These are phyloP conservation scores for Apamea monoglypha DNA, from an alignment of 2,888 invertebrate species.

Conservation along the genomic window DNA sequence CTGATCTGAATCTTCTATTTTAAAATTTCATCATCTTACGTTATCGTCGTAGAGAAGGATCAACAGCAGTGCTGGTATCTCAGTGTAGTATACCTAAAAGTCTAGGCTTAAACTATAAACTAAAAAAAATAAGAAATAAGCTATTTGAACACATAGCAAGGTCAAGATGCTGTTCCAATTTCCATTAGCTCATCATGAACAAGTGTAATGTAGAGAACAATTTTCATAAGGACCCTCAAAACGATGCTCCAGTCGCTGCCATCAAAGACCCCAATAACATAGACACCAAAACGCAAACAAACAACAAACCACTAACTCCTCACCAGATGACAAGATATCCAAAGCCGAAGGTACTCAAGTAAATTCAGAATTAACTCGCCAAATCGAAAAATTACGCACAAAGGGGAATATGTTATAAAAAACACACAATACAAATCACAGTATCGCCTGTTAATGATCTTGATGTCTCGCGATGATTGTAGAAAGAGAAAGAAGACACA, in stretches of 20 bases:
- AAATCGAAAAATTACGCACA: conserved; percentile 66
- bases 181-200: not conserved
- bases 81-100: too few species aligned
- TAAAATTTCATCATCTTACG: not conserved
- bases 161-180: too few species aligned
- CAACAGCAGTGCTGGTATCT: too few species aligned
- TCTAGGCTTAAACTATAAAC: not conserved
- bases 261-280: not conserved
- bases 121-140: not conserved
- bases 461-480: conserved; percentile 83
- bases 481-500: conserved; percentile 72
- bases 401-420: conserved; percentile 65
- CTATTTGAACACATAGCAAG: not conserved
- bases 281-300: not conserved
- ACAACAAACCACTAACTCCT: conserved; percentile 22
- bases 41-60: not conserved
- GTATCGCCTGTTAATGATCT: conserved; percentile 88
- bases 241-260: not conserved
- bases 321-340: conserved; percentile 37
- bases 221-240: not conserved
- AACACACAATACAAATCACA: conserved; percentile 85
- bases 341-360: conserved; percentile 25
- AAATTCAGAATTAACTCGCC: conserved; percentile 59
- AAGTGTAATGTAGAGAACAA: not conserved
- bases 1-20: not conserved